phyloP scores from a whole-genome alignment of 2,888 invertebrate species.

The Brachypalpus laphriformis region DNA sequence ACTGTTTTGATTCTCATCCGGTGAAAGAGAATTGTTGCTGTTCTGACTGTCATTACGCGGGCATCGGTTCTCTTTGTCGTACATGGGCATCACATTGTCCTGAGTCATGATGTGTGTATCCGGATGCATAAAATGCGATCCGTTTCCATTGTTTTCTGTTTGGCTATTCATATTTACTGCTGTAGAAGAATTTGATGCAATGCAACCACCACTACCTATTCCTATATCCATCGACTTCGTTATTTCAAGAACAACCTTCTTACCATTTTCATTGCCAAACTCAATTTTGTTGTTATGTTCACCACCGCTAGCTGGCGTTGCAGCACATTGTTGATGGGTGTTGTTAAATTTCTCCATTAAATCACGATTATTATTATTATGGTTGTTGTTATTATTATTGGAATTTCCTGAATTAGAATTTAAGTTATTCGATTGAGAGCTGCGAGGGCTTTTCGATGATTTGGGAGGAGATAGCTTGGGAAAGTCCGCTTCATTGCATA shows the following conservation, averaged over 20 bases:
- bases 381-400: conserved; percentile 63
- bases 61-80: conserved; percentile 79
- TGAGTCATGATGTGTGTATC: conserved; percentile 70
- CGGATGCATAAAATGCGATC: conserved; percentile 56
- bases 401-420: conserved; percentile 63
- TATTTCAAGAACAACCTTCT: conserved; percentile 76
- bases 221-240: conserved; percentile 74
- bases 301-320: conserved; percentile 70
- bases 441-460: conserved; percentile 79
- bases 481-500: conserved; percentile 82
- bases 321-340: conserved; percentile 50
- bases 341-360: conserved; percentile 67
- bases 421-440: conserved; percentile 67
- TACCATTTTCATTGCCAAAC: conserved; percentile 66
- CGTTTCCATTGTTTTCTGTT: conserved; percentile 64
- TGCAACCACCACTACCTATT: conserved; percentile 25
- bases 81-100: conserved; percentile 74
- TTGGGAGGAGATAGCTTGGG: conserved; percentile 83
- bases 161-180: conserved; percentile 57
- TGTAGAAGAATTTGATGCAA: conserved; percentile 36
- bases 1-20: conserved; percentile 78
- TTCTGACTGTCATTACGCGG: conserved; percentile 78
- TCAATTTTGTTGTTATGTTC: conserved; percentile 76
- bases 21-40: conserved; percentile 77
- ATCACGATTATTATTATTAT: conserved; percentile 62